These are phyloP conservation scores for Argynnis bischoffii DNA, from an alignment of 2,888 invertebrate species.

Conservation along the genomic window DNA sequence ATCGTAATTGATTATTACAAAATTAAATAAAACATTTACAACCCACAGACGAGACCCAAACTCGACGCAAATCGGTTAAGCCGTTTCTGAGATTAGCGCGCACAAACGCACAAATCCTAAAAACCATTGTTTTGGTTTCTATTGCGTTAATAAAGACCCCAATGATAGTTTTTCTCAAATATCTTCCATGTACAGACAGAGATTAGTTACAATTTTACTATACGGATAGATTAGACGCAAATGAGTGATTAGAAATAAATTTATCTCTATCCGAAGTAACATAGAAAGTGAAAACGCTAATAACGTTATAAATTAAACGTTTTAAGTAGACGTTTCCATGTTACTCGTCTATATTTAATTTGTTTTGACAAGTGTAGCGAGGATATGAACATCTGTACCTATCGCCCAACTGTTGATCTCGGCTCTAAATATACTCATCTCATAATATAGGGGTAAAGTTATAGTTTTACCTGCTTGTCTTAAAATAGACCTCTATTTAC, in stretches of 20 bases:
- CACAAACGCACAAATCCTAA: too few relatives aligned
- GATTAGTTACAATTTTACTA: too few relatives aligned
- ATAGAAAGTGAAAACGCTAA: conserved; percentile 16
- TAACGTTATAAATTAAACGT: conserved; percentile 19
- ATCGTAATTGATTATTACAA: too few relatives aligned
- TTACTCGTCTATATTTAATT: conserved; percentile 31
- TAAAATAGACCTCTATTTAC: conserved; percentile 19
- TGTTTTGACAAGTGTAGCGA: conserved; percentile 40
- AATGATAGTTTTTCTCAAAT: too few relatives aligned
- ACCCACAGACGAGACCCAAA: too few relatives aligned
- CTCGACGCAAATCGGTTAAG: too few relatives aligned
- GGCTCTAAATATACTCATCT: conserved; percentile 37
- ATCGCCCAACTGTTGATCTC: conserved; percentile 40
- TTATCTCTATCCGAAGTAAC: conserved; percentile 2
- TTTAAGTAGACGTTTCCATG: conserved; percentile 18
- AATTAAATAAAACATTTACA: too few relatives aligned
- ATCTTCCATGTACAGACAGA: too few relatives aligned
- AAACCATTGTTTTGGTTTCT: too few relatives aligned
- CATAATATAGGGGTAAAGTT: conserved; percentile 29
- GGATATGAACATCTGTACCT: conserved; percentile 37
- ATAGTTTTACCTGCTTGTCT: conserved; percentile 10
- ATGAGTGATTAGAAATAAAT: background rate
- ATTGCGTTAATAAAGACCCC: too few relatives aligned
- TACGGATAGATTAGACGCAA: background rate
- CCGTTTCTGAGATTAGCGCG: too few relatives aligned